phyloP scores from a whole-genome alignment of 2,113 vertebrate genomes.

The Centropristis striata region DNA sequence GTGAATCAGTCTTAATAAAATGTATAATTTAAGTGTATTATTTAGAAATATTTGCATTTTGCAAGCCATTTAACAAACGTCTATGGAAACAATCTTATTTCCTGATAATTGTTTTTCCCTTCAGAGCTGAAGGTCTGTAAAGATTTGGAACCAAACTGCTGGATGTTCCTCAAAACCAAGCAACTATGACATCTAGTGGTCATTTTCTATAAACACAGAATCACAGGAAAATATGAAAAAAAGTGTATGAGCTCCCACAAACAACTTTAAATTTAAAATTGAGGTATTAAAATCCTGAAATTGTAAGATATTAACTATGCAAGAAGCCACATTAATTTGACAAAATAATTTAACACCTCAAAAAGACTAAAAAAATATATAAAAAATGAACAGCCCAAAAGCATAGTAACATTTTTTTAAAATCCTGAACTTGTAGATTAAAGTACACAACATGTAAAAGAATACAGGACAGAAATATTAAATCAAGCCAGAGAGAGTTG shows the following conservation, averaged over 20 bases:
- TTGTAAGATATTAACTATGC: neutral
- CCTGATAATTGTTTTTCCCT: constrained; percentile 1
- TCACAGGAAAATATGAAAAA: neutral
- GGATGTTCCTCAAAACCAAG: constrained; percentile 52
- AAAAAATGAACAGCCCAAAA: neutral
- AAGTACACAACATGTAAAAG: neutral
- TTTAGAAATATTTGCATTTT: constrained; percentile 1
- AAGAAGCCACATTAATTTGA: neutral
- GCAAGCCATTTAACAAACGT: neutral
- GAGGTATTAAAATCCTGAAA: neutral
- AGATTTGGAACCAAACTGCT: neutral
- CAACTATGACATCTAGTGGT: constrained; percentile 83
- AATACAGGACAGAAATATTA: neutral
- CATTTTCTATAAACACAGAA: constrained; percentile 32
- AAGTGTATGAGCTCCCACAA: neutral
- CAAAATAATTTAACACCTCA: neutral
- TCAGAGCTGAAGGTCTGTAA: neutral
- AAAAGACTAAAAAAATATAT: neutral
- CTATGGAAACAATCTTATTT: neutral
- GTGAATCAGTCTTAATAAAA: neutral
- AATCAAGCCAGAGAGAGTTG: neutral
- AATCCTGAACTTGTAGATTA: neutral
- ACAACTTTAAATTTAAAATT: neutral
- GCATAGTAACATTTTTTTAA: neutral
- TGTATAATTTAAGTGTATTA: neutral